These are phyloP conservation scores for Xestobium rufovillosum DNA, from an alignment of 2,888 invertebrate species.

Conservation along the genomic window DNA sequence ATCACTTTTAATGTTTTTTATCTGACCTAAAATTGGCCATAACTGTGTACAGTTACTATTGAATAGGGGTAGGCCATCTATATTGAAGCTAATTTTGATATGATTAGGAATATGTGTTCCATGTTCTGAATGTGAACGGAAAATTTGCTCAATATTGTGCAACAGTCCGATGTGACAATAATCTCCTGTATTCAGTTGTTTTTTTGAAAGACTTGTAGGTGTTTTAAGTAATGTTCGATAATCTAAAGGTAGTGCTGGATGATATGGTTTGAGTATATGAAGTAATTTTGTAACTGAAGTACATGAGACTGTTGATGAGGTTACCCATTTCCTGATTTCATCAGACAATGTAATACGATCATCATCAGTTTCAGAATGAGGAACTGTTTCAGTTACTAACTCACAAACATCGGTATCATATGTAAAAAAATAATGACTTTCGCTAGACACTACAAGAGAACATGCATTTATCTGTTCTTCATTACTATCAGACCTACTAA, in stretches of 20 bases:
- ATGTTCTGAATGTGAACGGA: neutral
- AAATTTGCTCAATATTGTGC: conserved; percentile 9
- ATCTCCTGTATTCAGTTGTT: conserved; percentile 13
- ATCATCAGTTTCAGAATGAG: no score
- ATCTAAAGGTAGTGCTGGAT: conserved; percentile 18
- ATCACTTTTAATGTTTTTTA: conserved; percentile 11
- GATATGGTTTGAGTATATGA: conserved; percentile 15
- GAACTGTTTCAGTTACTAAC: no score
- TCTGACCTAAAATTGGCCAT: conserved; percentile 13
- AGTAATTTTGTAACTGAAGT: conserved; percentile 14
- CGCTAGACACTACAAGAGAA: no score
- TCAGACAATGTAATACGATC: no score
- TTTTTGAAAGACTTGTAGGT: conserved; percentile 9
- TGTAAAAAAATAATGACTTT: no score
- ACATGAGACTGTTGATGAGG: conserved; percentile 6
- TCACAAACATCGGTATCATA: no score
- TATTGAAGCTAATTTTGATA: no score
- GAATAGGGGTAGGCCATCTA: conserved; percentile 14
- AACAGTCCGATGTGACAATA: conserved; percentile 17
- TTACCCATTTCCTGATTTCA: conserved; percentile 10
- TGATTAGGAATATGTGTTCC: no score
- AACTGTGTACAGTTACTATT: conserved; percentile 10
- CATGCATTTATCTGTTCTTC: no score
- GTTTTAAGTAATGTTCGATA: conserved; percentile 15
- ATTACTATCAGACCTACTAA: no score